These are phyloP conservation scores for Arctopsyche grandis DNA, from an alignment of 1,140 invertebrate species.

Conservation along the genomic window DNA sequence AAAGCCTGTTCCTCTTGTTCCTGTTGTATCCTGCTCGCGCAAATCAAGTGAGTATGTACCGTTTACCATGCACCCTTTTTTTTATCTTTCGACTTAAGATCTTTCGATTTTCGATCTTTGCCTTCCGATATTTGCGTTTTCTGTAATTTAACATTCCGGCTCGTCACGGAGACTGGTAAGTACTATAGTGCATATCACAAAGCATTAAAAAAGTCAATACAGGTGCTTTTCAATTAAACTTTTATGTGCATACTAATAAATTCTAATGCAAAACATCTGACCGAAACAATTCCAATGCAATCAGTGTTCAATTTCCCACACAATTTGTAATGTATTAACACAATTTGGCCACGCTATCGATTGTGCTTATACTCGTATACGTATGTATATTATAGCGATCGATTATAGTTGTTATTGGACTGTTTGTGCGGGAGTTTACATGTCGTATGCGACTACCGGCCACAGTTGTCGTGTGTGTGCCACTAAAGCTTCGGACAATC, in stretches of 20 bases:
- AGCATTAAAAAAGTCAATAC: neutral
- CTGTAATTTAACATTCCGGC: no score
- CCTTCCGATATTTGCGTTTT: no score
- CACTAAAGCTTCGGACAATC: conserved; percentile 37
- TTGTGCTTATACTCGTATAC: neutral
- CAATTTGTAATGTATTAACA: neutral
- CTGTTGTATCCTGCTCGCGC: no score
- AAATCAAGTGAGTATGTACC: no score
- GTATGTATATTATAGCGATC: neutral
- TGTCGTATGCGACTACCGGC: neutral
- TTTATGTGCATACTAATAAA: no score
- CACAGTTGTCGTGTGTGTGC: conserved; percentile 30
- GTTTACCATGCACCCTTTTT: no score
- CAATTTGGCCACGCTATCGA: neutral
- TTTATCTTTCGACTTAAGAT: no score
- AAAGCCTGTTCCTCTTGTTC: no score
- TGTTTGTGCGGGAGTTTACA: neutral
- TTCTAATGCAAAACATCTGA: neutral
- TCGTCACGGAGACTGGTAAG: no score
- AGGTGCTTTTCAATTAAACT: neutral
- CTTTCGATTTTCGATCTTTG: no score
- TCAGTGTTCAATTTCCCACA: neutral
- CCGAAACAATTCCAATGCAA: neutral
- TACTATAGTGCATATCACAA: neutral
- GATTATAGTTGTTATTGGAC: neutral